Percentiles rank a stretch among this genome's conserved stretches.
Conservation (phyloP, 2,113 vertebrate genomes). For the Solea solea region DNA sequence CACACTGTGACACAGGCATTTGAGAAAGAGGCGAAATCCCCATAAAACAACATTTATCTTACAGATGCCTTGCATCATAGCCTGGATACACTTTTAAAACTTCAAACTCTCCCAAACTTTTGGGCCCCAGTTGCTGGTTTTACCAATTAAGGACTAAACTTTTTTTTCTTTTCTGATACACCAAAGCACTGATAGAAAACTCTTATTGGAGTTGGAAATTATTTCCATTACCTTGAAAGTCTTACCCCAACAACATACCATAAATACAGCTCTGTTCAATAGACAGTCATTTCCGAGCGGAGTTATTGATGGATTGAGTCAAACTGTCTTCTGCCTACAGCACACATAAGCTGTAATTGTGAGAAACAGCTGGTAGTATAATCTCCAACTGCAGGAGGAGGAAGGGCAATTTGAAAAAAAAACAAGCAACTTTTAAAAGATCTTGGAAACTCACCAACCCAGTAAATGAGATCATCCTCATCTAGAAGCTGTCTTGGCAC, state of each 20-base stretch:
- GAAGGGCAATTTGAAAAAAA: constrained; percentile 18
- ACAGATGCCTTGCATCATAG: constrained; percentile 28
- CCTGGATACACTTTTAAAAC: constrained; percentile 29
- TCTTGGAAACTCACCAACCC: constrained; percentile 43
- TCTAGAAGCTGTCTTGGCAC: constrained; percentile 46
- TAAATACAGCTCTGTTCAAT: constrained; percentile 14
- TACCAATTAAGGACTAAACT: background rate
- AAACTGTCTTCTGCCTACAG: constrained; percentile 18
- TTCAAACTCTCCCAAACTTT: background rate
- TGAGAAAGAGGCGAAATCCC: constrained; percentile 50
- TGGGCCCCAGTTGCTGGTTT: constrained; percentile 8
- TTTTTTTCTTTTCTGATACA: background rate
- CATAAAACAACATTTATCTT: constrained; percentile 62
- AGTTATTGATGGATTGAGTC: constrained; percentile 21
- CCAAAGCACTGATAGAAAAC: background rate
- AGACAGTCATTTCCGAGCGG: constrained; percentile 18
- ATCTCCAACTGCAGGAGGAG: constrained; percentile 13
- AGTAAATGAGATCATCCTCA: constrained; percentile 42
- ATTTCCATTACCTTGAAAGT: constrained; percentile 13
- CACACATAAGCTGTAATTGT: constrained; percentile 37
- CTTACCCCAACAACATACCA: constrained; percentile 1
- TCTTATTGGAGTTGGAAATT: background rate
- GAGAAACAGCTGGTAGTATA: constrained; percentile 34
- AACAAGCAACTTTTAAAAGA: constrained; percentile 41
- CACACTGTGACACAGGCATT: constrained; percentile 51